Percentiles rank a stretch among this genome's conserved stretches.
Conservation (phyloP, 2,888 invertebrate species). For the Drosophila fulvimacula region DNA sequence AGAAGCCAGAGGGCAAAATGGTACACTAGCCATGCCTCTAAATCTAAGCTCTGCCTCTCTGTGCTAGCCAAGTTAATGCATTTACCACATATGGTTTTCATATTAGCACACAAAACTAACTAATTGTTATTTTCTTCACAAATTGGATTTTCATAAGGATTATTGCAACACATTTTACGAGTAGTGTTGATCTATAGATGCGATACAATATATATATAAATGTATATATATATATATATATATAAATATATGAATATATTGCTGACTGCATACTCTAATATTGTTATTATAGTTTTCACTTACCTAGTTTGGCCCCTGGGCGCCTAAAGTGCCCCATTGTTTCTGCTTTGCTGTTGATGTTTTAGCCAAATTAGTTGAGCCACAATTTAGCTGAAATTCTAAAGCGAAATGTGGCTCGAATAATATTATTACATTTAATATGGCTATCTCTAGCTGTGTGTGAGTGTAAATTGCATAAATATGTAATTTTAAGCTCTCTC, state of each 20-base stretch:
- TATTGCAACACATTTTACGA: constrained; percentile 48
- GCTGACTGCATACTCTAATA: constrained; percentile 46
- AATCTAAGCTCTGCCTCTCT: neutral
- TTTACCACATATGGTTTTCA: constrained; percentile 62
- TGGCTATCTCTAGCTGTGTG: neutral
- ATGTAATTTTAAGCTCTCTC: constrained; percentile 6
- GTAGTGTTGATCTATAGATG: constrained; percentile 35
- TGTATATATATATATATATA: constrained; percentile 6
- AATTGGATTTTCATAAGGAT: constrained; percentile 75
- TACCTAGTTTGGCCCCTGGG: constrained; percentile 13
- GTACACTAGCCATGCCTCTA: neutral
- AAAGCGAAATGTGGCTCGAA: constrained; percentile 16
- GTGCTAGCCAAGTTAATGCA: constrained; percentile 69
- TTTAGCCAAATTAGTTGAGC: constrained; percentile 30
- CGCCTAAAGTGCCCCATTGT: constrained; percentile 39
- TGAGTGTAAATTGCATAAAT: constrained; percentile 6
- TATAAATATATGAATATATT: too few relatives aligned
- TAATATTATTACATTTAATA: constrained; percentile 46
- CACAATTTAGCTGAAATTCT: constrained; percentile 31
- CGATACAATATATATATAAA: constrained; percentile 15
- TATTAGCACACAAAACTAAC: constrained; percentile 64
- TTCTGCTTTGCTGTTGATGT: constrained; percentile 10
- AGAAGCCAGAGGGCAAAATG: constrained; percentile 40
- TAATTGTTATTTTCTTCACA: constrained; percentile 77
- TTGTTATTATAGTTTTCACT: constrained; percentile 31